Conservation (phyloP, 2,113 vertebrate genomes). For the Antechinus stuartii region DNA sequence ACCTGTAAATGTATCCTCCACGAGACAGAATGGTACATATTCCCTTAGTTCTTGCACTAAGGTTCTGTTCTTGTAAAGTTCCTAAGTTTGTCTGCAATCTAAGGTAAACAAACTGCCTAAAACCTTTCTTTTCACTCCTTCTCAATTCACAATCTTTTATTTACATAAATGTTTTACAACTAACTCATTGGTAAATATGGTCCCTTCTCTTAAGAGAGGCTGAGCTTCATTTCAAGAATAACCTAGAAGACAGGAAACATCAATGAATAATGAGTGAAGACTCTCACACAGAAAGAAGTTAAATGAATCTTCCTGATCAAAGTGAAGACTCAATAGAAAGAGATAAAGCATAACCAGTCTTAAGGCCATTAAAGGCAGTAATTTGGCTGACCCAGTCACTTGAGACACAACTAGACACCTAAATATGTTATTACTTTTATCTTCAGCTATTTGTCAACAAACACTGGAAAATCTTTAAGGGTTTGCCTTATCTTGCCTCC, state of each 20-base stretch:
- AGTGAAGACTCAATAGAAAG: constrained; percentile 44
- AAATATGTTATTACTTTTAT: constrained; percentile 28
- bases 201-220: not conserved
- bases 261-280: not conserved
- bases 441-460: constrained; percentile 63
- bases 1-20: not conserved
- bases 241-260: not conserved
- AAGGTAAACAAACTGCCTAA: not conserved
- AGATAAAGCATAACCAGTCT: not conserved
- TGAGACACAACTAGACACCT: not conserved
- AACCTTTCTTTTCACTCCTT: not conserved
- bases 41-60: constrained; percentile 4
- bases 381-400: constrained; percentile 12
- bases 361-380: constrained; percentile 5
- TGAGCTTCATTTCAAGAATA: not conserved
- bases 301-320: constrained; percentile 21
- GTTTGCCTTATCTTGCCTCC: constrained; percentile 60
- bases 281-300: not conserved
- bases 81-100: not conserved
- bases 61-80: not conserved
- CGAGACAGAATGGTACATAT: not conserved
- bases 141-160: not conserved
- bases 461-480: constrained; percentile 62
- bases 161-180: not conserved
- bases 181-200: not conserved